Evolutionary conservation across 2,888 invertebrate genomes (phyloP).

Genomic region (Hydroisotoma schaefferi): DNA sequence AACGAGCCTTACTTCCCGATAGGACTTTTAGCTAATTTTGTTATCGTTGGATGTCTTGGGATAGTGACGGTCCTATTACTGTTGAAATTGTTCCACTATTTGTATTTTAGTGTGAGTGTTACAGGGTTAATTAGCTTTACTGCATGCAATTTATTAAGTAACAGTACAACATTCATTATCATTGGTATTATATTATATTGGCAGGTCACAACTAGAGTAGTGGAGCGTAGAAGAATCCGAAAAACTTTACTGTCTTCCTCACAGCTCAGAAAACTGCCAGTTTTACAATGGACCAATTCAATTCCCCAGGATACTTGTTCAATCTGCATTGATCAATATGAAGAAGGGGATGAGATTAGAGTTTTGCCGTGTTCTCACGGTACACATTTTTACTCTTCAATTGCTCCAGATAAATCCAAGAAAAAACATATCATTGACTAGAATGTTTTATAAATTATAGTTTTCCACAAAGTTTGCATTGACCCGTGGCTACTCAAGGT

Average conservation of each 20-base stretch:
- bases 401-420: neutral
- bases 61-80: constrained; percentile 29
- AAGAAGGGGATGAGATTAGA: constrained; percentile 35
- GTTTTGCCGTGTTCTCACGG: constrained; percentile 42
- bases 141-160: constrained; percentile 1
- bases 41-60: constrained; percentile 35
- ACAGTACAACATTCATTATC: neutral
- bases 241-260: constrained; percentile 57
- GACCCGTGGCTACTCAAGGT: constrained; percentile 41
- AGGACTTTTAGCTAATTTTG: constrained; percentile 34
- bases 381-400: constrained; percentile 5
- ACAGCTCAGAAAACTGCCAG: constrained; percentile 39
- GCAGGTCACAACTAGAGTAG: constrained; percentile 29
- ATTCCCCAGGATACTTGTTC: constrained; percentile 43
- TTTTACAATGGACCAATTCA: constrained; percentile 31
- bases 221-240: constrained; percentile 59
- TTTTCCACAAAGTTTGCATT: constrained; percentile 40
- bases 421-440: neutral
- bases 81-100: constrained; percentile 27
- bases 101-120: constrained; percentile 27
- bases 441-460: constrained; percentile 14
- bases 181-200: neutral
- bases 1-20: constrained; percentile 39
- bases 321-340: constrained; percentile 41
- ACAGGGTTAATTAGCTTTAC: neutral